These are phyloP conservation scores for Apodemus agrarius DNA, from an alignment of 2,797 vertebrate genomes.

Conservation along the genomic window DNA sequence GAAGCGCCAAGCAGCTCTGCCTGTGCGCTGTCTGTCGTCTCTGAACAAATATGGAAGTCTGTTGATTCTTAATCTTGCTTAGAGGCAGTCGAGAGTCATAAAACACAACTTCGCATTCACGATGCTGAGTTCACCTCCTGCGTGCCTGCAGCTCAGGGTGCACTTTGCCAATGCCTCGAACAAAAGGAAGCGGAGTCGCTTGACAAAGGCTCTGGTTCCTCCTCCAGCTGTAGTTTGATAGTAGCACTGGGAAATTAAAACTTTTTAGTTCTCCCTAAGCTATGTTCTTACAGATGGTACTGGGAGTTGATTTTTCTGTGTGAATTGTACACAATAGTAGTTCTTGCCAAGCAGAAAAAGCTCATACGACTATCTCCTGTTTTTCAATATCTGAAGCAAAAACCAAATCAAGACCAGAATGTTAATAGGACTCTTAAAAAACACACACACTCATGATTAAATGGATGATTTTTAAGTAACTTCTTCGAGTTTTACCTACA, in stretches of 20 bases:
- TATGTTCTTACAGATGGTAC: constrained; percentile 82
- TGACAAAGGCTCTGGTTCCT: not conserved
- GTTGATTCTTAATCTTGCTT: constrained; percentile 48
- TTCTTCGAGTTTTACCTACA: constrained; percentile 58
- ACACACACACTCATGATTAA: constrained; percentile 46
- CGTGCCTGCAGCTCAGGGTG: not conserved
- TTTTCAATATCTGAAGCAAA: constrained; percentile 71
- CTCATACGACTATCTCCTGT: constrained; percentile 55
- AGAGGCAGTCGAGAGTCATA: constrained; percentile 56
- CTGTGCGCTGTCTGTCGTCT: constrained; percentile 1
- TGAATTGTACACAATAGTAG: constrained; percentile 68
- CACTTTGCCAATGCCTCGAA: constrained; percentile 64
- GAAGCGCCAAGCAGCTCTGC: not conserved
- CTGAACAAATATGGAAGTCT: constrained; percentile 52
- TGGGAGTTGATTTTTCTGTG: constrained; percentile 73
- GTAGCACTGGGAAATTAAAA: constrained; percentile 85
- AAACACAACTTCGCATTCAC: constrained; percentile 48
- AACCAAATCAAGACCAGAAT: constrained; percentile 64
- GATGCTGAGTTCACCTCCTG: constrained; percentile 58
- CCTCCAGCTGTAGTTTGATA: constrained; percentile 81
- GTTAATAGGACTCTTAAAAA: constrained; percentile 58
- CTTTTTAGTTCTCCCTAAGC: constrained; percentile 77
- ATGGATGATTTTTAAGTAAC: constrained; percentile 43
- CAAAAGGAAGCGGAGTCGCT: constrained; percentile 62
- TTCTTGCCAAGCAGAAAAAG: constrained; percentile 60